These are phyloP conservation scores for Volucella zonaria DNA, from an alignment of 2,888 invertebrate species.

Conservation along the genomic window DNA sequence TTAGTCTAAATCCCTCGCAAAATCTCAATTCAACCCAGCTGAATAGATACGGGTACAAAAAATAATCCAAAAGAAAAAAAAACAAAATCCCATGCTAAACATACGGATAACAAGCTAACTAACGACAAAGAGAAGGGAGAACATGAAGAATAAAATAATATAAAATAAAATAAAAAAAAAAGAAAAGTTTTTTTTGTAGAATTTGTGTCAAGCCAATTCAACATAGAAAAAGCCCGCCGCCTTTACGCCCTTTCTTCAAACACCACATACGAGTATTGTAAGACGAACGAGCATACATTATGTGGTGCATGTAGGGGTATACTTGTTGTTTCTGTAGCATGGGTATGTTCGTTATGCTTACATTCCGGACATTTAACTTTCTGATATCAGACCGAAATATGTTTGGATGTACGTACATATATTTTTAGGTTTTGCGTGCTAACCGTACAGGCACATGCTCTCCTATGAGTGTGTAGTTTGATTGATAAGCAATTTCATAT, in stretches of 20 bases:
- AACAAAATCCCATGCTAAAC: background rate
- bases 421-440: constrained; percentile 60
- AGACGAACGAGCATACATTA: constrained; percentile 45
- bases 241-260: constrained; percentile 3
- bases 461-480: constrained; percentile 25
- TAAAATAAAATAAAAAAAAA: constrained; percentile 5
- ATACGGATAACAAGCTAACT: constrained; percentile 3
- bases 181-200: constrained; percentile 51
- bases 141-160: background rate
- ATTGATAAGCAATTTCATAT: constrained; percentile 47
- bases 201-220: constrained; percentile 72
- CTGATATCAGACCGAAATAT: constrained; percentile 58
- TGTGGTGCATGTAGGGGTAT: constrained; percentile 52
- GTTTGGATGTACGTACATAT: too few relatives aligned
- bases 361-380: constrained; percentile 67
- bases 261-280: constrained; percentile 26
- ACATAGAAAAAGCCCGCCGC: constrained; percentile 54
- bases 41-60: too few relatives aligned
- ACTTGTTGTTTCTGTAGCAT: constrained; percentile 49
- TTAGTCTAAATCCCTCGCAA: constrained; percentile 22
- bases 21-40: constrained; percentile 27
- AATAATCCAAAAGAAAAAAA: constrained; percentile 22
- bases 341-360: constrained; percentile 66
- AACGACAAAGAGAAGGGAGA: constrained; percentile 17
- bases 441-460: background rate